phyloP scores from a whole-genome alignment of 2,888 invertebrate species.

The Chalcosyrphus nemorum region DNA sequence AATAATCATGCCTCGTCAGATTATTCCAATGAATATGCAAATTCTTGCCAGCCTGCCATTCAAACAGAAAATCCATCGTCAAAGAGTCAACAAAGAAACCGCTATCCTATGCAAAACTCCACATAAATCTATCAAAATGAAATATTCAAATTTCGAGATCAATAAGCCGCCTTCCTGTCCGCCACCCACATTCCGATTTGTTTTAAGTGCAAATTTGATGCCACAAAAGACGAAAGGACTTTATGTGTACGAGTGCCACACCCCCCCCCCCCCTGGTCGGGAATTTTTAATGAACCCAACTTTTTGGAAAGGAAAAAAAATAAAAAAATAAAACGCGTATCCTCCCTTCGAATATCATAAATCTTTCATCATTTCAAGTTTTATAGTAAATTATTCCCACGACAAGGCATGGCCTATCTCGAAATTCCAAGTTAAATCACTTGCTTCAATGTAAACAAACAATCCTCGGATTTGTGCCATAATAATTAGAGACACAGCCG shows the following conservation, averaged over 20 bases:
- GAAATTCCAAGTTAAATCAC: conserved; percentile 48
- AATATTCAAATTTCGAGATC: conserved; percentile 60
- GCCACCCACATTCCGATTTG: not conserved
- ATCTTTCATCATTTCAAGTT: conserved; percentile 52
- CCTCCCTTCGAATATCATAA: conserved; percentile 12
- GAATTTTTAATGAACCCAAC: conserved; percentile 23
- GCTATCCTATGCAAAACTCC: not conserved
- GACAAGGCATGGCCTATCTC: conserved; percentile 54
- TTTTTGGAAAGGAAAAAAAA: conserved; percentile 9
- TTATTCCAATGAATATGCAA: conserved; percentile 18
- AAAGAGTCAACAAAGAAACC: conserved; percentile 8
- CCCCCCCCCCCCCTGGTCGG: not conserved
- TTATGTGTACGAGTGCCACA: not conserved
- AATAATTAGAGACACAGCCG: conserved; percentile 67
- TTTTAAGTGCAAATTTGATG: conserved; percentile 34
- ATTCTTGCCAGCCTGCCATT: not conserved
- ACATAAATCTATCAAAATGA: conserved; percentile 35
- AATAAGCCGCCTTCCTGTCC: conserved; percentile 8
- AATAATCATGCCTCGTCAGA: not conserved
- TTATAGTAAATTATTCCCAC: conserved; percentile 55
- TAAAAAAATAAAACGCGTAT: no score
- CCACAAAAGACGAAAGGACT: conserved; percentile 17
- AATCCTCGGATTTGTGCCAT: conserved; percentile 37
- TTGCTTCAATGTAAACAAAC: conserved; percentile 52
- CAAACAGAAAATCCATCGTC: conserved; percentile 3